phyloP scores from a whole-genome alignment of 2,797 vertebrate species.

The Hozukius guyotensis region DNA sequence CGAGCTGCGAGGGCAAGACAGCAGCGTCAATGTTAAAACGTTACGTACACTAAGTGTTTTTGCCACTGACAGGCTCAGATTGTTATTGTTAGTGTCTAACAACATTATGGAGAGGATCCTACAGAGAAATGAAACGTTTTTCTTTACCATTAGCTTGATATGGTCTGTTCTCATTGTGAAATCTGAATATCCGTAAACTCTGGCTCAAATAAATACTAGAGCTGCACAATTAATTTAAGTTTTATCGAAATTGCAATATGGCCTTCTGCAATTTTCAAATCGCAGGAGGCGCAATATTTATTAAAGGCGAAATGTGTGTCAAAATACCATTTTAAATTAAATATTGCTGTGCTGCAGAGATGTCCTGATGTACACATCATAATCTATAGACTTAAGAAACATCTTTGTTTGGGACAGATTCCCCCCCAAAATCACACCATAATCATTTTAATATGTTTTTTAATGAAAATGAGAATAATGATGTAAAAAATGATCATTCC shows the following conservation, averaged over 20 bases:
- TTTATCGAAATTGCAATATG: too few species aligned
- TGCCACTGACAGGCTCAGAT: neutral
- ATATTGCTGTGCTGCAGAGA: neutral
- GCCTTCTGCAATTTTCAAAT: too few species aligned
- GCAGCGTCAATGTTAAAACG: neutral
- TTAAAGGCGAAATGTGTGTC: neutral
- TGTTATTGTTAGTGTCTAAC: neutral
- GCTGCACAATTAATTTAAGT: neutral
- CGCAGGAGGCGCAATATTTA: too few species aligned
- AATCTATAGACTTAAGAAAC: neutral
- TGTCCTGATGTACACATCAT: neutral
- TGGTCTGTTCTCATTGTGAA: too few species aligned
- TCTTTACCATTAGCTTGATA: neutral
- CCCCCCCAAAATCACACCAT: too few species aligned
- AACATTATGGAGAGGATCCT: neutral
- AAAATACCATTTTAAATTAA: neutral
- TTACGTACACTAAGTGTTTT: neutral
- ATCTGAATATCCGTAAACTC: neutral
- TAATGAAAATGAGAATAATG: neutral
- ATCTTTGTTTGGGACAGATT: neutral
- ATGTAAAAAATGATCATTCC: neutral
- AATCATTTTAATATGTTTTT: neutral
- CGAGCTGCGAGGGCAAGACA: neutral
- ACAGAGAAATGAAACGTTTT: accelerated
- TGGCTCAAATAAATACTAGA: neutral